These are phyloP conservation scores for Anthophora plumipes DNA, from an alignment of 2,888 invertebrate species.

Conservation along the genomic window DNA sequence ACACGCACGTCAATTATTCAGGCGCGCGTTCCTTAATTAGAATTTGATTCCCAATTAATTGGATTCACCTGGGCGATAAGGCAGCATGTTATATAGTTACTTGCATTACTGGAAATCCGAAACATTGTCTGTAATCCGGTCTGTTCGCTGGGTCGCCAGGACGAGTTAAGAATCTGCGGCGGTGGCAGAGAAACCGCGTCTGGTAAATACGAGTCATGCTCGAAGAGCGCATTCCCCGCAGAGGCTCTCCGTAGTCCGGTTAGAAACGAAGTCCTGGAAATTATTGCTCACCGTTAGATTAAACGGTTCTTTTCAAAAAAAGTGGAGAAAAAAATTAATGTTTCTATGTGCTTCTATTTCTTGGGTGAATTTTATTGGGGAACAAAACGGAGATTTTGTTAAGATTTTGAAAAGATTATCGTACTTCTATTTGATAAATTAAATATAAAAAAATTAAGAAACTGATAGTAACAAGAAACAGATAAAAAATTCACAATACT, in stretches of 20 bases:
- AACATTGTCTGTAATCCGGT: conserved; percentile 39
- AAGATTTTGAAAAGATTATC: not conserved
- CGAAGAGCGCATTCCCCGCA: conserved; percentile 77
- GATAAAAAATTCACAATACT: not conserved
- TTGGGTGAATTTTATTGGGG: not conserved
- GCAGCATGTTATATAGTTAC: conserved; percentile 10
- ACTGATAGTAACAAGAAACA: too few species aligned
- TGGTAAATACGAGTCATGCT: conserved; percentile 80
- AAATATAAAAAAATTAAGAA: too few species aligned
- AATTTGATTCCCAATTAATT: conserved; percentile 67
- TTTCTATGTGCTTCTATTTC: not conserved
- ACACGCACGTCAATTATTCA: conserved; percentile 58
- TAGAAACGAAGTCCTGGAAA: conserved; percentile 17
- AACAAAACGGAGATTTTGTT: not conserved
- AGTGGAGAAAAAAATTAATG: not conserved
- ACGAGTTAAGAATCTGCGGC: conserved; percentile 66
- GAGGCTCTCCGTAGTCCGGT: conserved; percentile 72
- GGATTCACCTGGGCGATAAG: conserved; percentile 52
- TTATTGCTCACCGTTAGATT: conserved; percentile 2
- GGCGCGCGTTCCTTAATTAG: conserved; percentile 61
- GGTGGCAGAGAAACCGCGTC: conserved; percentile 67
- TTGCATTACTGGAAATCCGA: conserved; percentile 38
- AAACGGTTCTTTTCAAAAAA: not conserved
- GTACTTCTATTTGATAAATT: too few species aligned
- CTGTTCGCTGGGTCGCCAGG: conserved; percentile 39